Base-by-base conservation (phyloP, 2,113 vertebrate genomes). In the Alethe diademata region DNA sequence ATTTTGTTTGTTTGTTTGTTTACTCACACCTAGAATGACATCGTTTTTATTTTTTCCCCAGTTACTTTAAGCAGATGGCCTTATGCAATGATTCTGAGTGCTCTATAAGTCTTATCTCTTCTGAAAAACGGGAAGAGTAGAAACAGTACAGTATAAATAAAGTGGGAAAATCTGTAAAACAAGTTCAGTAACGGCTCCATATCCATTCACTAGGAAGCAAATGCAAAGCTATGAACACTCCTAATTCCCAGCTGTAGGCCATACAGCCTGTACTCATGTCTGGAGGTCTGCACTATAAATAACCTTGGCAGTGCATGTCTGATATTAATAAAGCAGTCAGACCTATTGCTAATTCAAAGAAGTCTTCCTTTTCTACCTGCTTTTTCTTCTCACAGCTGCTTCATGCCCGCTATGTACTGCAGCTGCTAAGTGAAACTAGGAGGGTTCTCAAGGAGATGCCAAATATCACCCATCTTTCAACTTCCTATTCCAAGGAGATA, bases 381-480 rank as follows among this genome's bases (percentile, higher is more conserved):
- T 6, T 54, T 45, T 16, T 33, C 57, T 71, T 69, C 58, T 78
- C 69, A 23, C 96, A 99, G 99, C 96, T 97, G 87, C 98, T 99
- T 64, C 99, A 99, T 93, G 98, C 98, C 75, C 98, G 97, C 88
- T 99, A 99, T 47, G 98, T 99, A 18, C 94, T 99, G 80, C 98
- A 99, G 94, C 97, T 99, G 28, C 97, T 99, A 1, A 97, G 97
- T 47, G 98, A 99, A 97, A 98, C 98, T 24, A 99, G 97, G 97
- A 99, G 98, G 78, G 97, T 98, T 80, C 97, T 99, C 69, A 98
- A 98, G 90, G 98, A 99, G 91, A 98, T 99, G 98, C 99, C 99
- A 56, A 99, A 99, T 95, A 98, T 99, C 95, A 97, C 92, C 72
- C 98, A 98, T 43, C 40, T 99, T 95, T 98, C 98, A 6, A 99